Conservation (phyloP, 2,113 vertebrate genomes). For the Triplophysa rosa region DNA sequence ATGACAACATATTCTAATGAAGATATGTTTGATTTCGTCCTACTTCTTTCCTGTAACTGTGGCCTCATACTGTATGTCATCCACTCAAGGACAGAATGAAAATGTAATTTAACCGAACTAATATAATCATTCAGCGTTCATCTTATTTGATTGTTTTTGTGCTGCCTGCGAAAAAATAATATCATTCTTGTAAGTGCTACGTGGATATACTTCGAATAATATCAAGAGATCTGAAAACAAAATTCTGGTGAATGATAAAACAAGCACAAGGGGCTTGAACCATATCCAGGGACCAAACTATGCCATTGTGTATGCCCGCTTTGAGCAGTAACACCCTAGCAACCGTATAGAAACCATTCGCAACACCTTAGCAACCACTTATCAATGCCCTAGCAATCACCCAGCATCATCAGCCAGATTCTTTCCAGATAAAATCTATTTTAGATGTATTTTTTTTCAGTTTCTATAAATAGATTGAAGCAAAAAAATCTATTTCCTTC, state of each 20-base stretch:
- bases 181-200: too few species aligned
- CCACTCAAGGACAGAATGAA: background rate
- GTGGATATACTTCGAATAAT: too few species aligned
- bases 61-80: background rate
- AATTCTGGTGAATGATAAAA: too few species aligned
- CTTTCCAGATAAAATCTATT: background rate
- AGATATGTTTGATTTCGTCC: too few species aligned
- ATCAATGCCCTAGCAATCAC: background rate
- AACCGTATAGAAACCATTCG: background rate
- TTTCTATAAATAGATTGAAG: background rate
- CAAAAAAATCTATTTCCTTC: background rate
- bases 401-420: background rate
- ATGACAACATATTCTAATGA: background rate
- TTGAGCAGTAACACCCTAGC: too few species aligned
- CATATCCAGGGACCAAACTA: too few species aligned
- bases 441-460: background rate
- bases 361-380: background rate
- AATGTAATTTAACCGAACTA: background rate
- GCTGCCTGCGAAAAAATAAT: too few species aligned
- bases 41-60: background rate
- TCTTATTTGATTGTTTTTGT: too few species aligned
- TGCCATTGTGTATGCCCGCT: too few species aligned
- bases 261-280: too few species aligned
- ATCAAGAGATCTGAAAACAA: too few species aligned
- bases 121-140: too few species aligned